Evolutionary conservation across 2,113 vertebrate genomes (phyloP), one percentile per base, ranked within the genome.

Genomic region (Athene noctua): DNA sequence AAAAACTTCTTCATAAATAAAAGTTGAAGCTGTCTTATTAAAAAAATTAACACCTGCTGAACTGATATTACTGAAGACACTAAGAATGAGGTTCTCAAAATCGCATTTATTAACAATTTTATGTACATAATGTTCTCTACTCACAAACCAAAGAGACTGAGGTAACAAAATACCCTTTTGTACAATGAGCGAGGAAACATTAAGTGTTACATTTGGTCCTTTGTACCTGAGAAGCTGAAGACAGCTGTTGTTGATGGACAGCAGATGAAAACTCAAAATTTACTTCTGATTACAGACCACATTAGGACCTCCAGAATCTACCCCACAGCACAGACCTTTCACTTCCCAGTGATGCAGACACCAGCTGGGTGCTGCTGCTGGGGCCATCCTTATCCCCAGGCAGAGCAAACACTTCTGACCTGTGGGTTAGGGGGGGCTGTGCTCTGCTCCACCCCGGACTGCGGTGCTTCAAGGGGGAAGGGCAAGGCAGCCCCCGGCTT

Each of bases 211-310:
- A 95, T 96, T 98, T 98, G 97, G 97, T 98, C 96, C 94, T 97
- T 97, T 97, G 96, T 98, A 98, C 98, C 98, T 98, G 98, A 98
- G 98, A 97, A 98, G 97, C 94, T 97, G 96, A 97, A 97, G 94
- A 97, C 93, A 92, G 97, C 84, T 92, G 87, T 97, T 97, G 91
- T 79, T 79, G 91, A 90, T 95, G 91, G 97, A 88, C 19, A 23
- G 88, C 86, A 34, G 96, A 94, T 89, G 91, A 90, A 90, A 96
- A 94, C 70, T 97, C 80, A 92, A 32, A 74, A 46, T 85, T 95
- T 72, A 92, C 58, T 94, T 94, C 92, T 80, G 86, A 87, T 91
- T 90, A 92, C 52, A 96, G 68, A 92, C 93, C 93, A 23, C 86
- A 13, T 19, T 8, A 77, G 79, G 88, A 61, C 23, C 44, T 84